Conservation (phyloP, 2,113 vertebrate genomes). For the Tychaedon coryphoeus region DNA sequence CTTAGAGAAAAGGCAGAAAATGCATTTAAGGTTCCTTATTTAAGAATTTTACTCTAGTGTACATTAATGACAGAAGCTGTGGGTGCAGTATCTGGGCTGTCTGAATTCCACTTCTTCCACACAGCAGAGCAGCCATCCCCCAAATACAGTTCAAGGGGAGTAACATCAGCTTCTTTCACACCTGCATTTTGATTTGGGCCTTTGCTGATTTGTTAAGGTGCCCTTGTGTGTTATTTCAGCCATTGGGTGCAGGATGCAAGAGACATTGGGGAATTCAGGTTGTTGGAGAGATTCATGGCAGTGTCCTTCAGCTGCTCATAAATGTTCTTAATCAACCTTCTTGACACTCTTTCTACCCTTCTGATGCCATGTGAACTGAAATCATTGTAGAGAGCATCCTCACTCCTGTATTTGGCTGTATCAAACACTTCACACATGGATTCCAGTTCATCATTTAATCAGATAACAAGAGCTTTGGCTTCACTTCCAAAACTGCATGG, state of each 20-base stretch:
- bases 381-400: background rate
- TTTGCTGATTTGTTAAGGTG: background rate
- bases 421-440: background rate
- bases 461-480: background rate
- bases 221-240: background rate
- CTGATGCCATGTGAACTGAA: background rate
- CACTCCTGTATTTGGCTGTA: background rate
- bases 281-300: background rate
- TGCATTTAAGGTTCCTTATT: background rate
- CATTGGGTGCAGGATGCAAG: background rate
- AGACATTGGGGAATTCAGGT: background rate
- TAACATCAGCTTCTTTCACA: background rate
- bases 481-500: background rate
- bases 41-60: background rate
- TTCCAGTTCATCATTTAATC: background rate
- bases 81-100: background rate
- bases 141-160: background rate
- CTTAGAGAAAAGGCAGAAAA: background rate
- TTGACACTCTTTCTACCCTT: background rate
- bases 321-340: background rate
- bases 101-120: background rate
- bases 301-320: background rate
- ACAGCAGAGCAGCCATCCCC: background rate
- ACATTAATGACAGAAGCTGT: background rate
- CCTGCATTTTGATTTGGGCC: rapidly evolving